phyloP scores from a whole-genome alignment of 2,888 invertebrate genomes.

The Aquatica leii region DNA sequence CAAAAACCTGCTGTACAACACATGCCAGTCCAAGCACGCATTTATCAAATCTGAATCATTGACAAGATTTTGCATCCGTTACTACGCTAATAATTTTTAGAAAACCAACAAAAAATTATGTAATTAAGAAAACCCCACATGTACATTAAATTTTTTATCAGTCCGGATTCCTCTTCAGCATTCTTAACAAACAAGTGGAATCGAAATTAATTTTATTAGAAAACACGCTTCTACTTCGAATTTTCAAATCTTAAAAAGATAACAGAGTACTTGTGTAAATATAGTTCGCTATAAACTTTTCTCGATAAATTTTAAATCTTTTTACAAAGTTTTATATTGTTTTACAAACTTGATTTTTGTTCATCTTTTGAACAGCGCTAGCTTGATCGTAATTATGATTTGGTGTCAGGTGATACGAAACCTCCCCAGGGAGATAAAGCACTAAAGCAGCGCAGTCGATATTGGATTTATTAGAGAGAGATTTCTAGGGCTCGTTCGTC shows the following conservation, averaged over 20 bases:
- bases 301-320: slow-evolving; percentile 46
- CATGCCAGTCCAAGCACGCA: slow-evolving; percentile 11
- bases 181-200: too few species aligned
- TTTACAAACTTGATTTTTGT: slow-evolving; percentile 44
- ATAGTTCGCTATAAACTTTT: slow-evolving; percentile 19
- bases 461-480: slow-evolving; percentile 50
- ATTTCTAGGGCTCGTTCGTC: slow-evolving; percentile 38
- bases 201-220: too few species aligned
- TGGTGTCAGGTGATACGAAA: slow-evolving; percentile 54
- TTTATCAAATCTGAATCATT: slow-evolving; percentile 18
- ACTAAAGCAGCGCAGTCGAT: slow-evolving; percentile 51
- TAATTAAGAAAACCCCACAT: background rate
- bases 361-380: slow-evolving; percentile 23
- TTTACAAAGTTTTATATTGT: slow-evolving; percentile 45
- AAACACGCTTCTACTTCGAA: too few species aligned
- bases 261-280: too few species aligned
- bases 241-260: too few species aligned
- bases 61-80: slow-evolving; percentile 14
- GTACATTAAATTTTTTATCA: too few species aligned
- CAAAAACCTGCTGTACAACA: slow-evolving; percentile 11
- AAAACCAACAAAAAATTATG: background rate
- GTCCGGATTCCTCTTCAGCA: too few species aligned
- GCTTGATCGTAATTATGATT: slow-evolving; percentile 52
- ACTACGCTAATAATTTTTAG: background rate
- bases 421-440: slow-evolving; percentile 47